Evolutionary conservation across 2,797 vertebrate genomes (phyloP), one percentile per base, ranked within the genome.

Genomic region (Enteromius afrohamiltoni): DNA sequence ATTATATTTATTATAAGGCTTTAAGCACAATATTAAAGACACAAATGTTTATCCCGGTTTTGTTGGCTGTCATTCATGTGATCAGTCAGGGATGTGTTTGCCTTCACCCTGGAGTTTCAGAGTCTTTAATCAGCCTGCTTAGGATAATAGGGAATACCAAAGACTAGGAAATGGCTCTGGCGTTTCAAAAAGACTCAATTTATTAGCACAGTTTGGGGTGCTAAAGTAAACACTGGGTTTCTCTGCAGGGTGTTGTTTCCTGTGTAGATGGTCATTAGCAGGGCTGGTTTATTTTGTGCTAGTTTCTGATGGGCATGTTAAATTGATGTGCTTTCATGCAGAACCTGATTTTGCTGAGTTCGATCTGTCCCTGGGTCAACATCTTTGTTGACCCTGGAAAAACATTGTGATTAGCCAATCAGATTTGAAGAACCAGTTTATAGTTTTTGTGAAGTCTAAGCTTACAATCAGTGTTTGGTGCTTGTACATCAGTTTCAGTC

Each of bases 31-130:
- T 26, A 40, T 79, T 42, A 79, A 67, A 53, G 76, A n/a, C 55
- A 47, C 31, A 79, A 21, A 53, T 37, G 37, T 53, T 80, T 42
- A 21, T 58, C 49, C 65, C 65, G 3, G 49, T 58, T 42, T 9
- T 77, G 65, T 71, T 77, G 69, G 58, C 79, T 73, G 74, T 81
- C 84, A 51, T 47, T 85, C 79, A 77, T 68, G 40, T 75, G 37
- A 34, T 76, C 83, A 60, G 75, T 77, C 83, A 70, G 79, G 51
- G 62, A 76, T 76, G 83, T 75, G 40, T 76, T 69, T 77, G 19
- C 31, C 73, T 68, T 53, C 77, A 19, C 69, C 83, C 64, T 37
- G 64, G 71, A 62, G 7, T 55, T 51, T 40, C 21, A 31, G 62
- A 51, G 4, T 47, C 53, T 70, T 60, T 85, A 81, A 85, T 81